A percentile compares a stretch with the other conserved stretches of the same genome.
These are phyloP conservation scores for Toxostoma redivivum DNA, from an alignment of 2,113 vertebrate genomes.

Conservation along the genomic window DNA sequence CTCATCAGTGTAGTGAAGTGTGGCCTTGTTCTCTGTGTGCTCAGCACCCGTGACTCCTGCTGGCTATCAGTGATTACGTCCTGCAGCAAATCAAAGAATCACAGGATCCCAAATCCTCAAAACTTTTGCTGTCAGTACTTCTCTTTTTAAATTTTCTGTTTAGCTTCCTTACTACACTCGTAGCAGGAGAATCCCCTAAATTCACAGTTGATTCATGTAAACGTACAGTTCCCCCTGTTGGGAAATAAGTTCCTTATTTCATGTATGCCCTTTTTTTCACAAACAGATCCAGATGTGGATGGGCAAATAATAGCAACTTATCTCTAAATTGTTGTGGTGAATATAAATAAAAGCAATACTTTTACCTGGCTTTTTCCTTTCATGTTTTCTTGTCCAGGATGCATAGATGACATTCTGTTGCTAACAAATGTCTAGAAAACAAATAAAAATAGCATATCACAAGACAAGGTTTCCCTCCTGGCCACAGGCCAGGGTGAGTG, in stretches of 20 bases:
- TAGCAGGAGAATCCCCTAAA: background rate
- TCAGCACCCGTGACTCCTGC: background rate
- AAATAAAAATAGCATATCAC: background rate
- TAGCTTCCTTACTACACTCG: background rate
- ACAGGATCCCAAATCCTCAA: background rate
- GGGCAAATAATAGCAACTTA: background rate
- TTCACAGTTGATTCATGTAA: background rate
- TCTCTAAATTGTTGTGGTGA: background rate
- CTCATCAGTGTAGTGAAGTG: background rate
- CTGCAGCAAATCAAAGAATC: background rate
- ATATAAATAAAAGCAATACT: background rate
- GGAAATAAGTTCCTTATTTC: constrained; percentile 26
- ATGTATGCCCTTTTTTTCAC: background rate
- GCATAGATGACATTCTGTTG: background rate
- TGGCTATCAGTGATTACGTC: background rate
- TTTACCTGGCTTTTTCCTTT: background rate
- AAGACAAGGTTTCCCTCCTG: background rate
- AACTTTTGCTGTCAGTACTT: background rate
- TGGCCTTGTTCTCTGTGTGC: background rate
- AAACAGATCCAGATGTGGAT: background rate
- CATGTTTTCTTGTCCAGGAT: background rate
- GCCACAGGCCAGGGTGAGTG: background rate
- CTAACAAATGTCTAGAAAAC: background rate
- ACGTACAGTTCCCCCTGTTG: constrained; percentile 18
- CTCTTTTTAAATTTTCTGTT: background rate